Conservation (phyloP, 2,113 vertebrate species). For the Zosterops lateralis region DNA sequence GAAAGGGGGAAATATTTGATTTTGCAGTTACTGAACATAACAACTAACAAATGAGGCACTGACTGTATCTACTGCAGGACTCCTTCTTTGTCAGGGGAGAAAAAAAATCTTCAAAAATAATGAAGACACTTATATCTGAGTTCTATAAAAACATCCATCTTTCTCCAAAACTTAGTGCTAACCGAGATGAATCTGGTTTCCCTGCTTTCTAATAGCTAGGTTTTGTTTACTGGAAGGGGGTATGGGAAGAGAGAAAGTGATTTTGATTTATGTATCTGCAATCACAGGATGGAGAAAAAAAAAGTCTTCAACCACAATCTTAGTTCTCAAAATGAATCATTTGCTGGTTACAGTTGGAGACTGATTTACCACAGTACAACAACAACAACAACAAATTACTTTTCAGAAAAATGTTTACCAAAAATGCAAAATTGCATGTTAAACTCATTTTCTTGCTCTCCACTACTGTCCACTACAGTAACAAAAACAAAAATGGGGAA, state of each 20-base stretch:
- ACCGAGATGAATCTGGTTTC: not conserved
- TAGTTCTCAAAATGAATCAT: not conserved
- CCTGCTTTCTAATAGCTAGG: not conserved
- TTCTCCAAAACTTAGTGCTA: not conserved
- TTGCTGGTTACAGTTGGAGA: not conserved
- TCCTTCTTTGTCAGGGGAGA: not conserved
- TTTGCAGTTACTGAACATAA: not conserved
- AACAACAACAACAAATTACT: not conserved
- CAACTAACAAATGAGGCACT: not conserved
- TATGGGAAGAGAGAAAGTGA: accelerated
- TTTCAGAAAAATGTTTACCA: not conserved
- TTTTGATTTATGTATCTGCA: not conserved
- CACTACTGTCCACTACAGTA: not conserved
- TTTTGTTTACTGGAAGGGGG: not conserved
- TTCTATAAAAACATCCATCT: not conserved
- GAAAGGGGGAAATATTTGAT: not conserved
- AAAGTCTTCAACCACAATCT: not conserved
- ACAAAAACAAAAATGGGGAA: not conserved
- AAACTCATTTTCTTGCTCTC: not conserved
- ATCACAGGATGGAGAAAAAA: not conserved
- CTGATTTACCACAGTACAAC: not conserved
- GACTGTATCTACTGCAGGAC: not conserved
- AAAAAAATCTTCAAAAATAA: not conserved
- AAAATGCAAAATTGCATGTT: not conserved
- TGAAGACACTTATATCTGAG: not conserved